A percentile compares a stretch with the other conserved stretches of the same genome.
These are phyloP conservation scores for Deilephila porcellus DNA, from an alignment of 2,888 invertebrate species.

Conservation along the genomic window DNA sequence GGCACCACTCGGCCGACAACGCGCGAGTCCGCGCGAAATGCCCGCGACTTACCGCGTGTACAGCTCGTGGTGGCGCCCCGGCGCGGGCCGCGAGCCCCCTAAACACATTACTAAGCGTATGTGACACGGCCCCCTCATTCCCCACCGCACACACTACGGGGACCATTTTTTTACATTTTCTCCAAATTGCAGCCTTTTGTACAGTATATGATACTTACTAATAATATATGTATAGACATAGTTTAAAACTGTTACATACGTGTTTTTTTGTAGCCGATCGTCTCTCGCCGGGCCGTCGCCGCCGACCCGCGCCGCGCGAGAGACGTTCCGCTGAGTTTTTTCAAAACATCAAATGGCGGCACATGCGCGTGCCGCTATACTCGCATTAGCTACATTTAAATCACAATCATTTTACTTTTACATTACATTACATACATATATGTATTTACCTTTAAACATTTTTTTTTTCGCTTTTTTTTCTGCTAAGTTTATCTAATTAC, in stretches of 20 bases:
- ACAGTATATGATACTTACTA: slow-evolving; percentile 83
- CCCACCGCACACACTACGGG: slow-evolving; percentile 46
- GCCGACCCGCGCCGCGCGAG: slow-evolving; percentile 48
- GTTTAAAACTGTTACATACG: slow-evolving; percentile 71
- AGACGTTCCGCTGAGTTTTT: slow-evolving; percentile 59
- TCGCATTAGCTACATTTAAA: slow-evolving; percentile 61
- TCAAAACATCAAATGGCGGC: slow-evolving; percentile 65
- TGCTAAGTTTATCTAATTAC: slow-evolving; percentile 48
- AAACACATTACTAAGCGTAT: slow-evolving; percentile 83
- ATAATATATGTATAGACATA: slow-evolving; percentile 80
- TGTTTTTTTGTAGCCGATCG: slow-evolving; percentile 64
- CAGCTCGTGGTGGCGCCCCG: background rate
- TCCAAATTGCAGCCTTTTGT: slow-evolving; percentile 80
- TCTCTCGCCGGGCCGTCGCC: slow-evolving; percentile 49
- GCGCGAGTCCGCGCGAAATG: background rate
- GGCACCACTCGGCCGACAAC: background rate
- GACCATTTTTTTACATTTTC: slow-evolving; percentile 79
- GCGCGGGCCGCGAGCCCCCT: slow-evolving; percentile 72
- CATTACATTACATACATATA: slow-evolving; percentile 66
- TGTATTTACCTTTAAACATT: slow-evolving; percentile 60
- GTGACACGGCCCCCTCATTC: slow-evolving; percentile 71
- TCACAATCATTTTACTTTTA: slow-evolving; percentile 54
- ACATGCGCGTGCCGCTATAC: slow-evolving; percentile 43
- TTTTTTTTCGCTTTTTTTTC: slow-evolving; percentile 62
- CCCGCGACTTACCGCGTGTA: too few relatives aligned